Base-by-base conservation (phyloP, 2,797 vertebrate genomes). In the Tragopan temminckii region DNA sequence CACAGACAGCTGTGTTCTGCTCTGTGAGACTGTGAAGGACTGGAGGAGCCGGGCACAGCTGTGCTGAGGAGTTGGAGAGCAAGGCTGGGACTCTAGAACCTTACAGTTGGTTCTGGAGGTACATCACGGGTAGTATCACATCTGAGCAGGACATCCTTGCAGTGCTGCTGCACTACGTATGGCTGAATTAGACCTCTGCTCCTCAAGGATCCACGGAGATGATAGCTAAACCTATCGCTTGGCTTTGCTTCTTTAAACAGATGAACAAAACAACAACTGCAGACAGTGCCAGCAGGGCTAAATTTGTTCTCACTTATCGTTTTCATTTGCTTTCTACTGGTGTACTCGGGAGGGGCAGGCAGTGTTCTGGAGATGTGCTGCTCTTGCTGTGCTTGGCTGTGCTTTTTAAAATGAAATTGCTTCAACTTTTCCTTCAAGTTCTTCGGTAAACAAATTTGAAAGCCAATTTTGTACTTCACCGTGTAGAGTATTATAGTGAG, bases 361-460 rank as follows among this genome's bases (percentile, higher is more conserved):
- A 35, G 11, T 42, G 33, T 58, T 93, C 29, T 75, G 87, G 70
- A 80, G 43, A 53, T 76, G 42, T 46, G 31, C 53, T 55, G 31
- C 31, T 55, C 52, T 31, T 53, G 52, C 52, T 53, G 16, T 53
- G 52, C 52, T 53, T 53, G 29, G 52, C 52, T 62, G 61, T 62
- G 35, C 12, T 18, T 50, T 57, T 87, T 58, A 14, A 52, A 15
- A 18, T 33, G 35, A 64, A 79, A 75, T 75, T 4, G 29, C 31
- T 71, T 72, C 53, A 80, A 20, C 86, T 86, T 85, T 13, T 85
- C 8, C 86, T 92, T 80, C n/a, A 62, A n/a, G 40, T 77, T 85
- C 96, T 74, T 9, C 38, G 31, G 67, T 57, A 23, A 89, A 58
- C 24, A 88, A 50, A 63, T 81, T 64, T 63, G 75, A 40, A 92